These are phyloP conservation scores for Habroteleia sp. DNA, from an alignment of 2,888 invertebrate species.

Conservation along the genomic window DNA sequence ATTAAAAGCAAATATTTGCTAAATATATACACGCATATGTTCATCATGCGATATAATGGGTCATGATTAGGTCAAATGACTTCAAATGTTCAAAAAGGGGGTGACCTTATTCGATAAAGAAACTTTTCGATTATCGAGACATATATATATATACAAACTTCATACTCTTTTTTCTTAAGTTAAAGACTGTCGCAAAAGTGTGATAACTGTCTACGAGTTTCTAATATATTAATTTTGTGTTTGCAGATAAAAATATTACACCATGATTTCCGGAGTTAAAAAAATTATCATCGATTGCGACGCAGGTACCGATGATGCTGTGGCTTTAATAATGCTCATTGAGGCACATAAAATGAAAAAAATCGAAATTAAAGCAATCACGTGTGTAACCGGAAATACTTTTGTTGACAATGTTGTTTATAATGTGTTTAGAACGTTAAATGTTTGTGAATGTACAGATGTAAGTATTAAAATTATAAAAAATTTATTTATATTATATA, in stretches of 20 bases:
- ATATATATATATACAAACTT: conserved; percentile 16
- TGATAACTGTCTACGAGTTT: background rate
- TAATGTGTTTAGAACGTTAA: conserved; percentile 87
- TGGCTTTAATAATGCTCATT: conserved; percentile 84
- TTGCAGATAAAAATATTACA: conserved; percentile 1
- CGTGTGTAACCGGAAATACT: conserved; percentile 89
- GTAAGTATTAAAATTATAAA: no score
- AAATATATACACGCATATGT: no score
- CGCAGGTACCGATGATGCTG: conserved; percentile 85
- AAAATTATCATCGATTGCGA: conserved; percentile 84
- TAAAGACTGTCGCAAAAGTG: background rate
- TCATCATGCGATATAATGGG: conserved; percentile 43
- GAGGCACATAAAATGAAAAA: conserved; percentile 81
- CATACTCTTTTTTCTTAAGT: conserved; percentile 1
- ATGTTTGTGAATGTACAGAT: conserved; percentile 83
- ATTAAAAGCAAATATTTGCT: no score
- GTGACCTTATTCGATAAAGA: conserved; percentile 51
- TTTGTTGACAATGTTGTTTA: conserved; percentile 85
- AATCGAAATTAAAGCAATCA: conserved; percentile 85
- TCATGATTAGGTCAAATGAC: conserved; percentile 54
- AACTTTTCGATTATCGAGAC: conserved; percentile 40
- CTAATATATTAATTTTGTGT: conserved; percentile 2
- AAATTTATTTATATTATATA: no score
- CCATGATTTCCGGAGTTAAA: conserved; percentile 64
- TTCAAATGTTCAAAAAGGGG: conserved; percentile 29